Evolutionary conservation across 2,888 invertebrate genomes (phyloP).

Genomic region (Linyphia triangularis): DNA sequence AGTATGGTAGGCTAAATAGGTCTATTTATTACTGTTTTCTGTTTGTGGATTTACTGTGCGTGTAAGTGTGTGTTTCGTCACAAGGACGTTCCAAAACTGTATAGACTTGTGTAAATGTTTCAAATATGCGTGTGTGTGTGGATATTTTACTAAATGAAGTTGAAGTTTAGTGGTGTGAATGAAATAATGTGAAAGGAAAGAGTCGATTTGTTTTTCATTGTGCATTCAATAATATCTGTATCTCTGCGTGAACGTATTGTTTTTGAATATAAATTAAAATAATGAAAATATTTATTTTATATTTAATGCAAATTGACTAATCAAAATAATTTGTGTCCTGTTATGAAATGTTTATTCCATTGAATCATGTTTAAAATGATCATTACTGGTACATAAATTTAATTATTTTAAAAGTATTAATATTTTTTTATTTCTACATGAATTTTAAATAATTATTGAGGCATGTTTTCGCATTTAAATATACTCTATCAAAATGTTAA

Average conservation of each 20-base stretch:
- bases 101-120: conserved; percentile 71
- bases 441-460: no score
- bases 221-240: conserved; percentile 45
- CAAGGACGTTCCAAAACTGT: conserved; percentile 55
- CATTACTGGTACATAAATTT: no score
- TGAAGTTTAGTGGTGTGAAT: conserved; percentile 58
- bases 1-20: conserved; percentile 63
- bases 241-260: conserved; percentile 29
- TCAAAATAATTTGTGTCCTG: conserved; percentile 52
- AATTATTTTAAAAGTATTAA: no score
- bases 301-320: conserved; percentile 43
- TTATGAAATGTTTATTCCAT: conserved; percentile 7
- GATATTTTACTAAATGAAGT: conserved; percentile 71
- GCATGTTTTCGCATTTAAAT: no score
- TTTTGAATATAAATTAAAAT: conserved; percentile 31
- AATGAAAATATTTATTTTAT: conserved; percentile 27
- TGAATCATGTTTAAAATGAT: not conserved
- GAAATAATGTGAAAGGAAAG: conserved; percentile 44
- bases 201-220: conserved; percentile 40
- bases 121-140: conserved; percentile 31
- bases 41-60: conserved; percentile 33
- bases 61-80: conserved; percentile 30
- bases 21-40: conserved; percentile 65
- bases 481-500: no score
- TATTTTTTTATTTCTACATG: no score